Base-by-base conservation (phyloP, 2,888 invertebrate species). In the Pollenia labialis region DNA sequence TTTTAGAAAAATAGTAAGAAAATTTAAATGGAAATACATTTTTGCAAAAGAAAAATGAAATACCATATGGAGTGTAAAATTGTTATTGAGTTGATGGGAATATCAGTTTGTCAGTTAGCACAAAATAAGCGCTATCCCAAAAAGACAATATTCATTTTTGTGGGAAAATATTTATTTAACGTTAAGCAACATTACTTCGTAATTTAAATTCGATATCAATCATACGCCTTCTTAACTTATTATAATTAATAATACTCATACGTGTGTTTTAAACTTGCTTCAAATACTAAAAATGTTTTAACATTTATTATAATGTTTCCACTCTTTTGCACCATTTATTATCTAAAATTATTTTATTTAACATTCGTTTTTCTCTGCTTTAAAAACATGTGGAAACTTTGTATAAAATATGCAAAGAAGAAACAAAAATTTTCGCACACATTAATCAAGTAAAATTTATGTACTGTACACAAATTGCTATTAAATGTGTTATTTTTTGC, bases 381-480 rank as follows among this genome's bases (percentile, higher is more conserved):
- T 44, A 52, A 75, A 62, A 64, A 64, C 12, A 23, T 79, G 40
- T 48, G 0, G 11, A 48, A 69, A 60, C 40, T n/a, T 48, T 46
- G 4, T 10, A 12, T 11, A 44, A 54, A 44, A 14, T 66, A 16
- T 48, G 23, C 8, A 50, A 48, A 32, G 6, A 66, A 48, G 23
- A 66, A 66, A 54, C 48, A 42, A 44, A 64, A 72, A 10, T 46
- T 81, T 64, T 74, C 64, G 42, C 18, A 50, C 56, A 56, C 81
- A 81, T 81, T 81, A 74, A 74, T 81, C 81, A 64, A 66, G 64
- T 56, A 23, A 74, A 81, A 74, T 81, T 81, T 81, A 81, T 81
- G 74, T 66, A 81, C 54, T 74, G 40, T 56, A 81, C 74, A 48
- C 81, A 81, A 81, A 81, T 81, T 81, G 72, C 72, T 81, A 56